phyloP scores from a whole-genome alignment of 2,113 vertebrate species.

The Furnarius figulus region DNA sequence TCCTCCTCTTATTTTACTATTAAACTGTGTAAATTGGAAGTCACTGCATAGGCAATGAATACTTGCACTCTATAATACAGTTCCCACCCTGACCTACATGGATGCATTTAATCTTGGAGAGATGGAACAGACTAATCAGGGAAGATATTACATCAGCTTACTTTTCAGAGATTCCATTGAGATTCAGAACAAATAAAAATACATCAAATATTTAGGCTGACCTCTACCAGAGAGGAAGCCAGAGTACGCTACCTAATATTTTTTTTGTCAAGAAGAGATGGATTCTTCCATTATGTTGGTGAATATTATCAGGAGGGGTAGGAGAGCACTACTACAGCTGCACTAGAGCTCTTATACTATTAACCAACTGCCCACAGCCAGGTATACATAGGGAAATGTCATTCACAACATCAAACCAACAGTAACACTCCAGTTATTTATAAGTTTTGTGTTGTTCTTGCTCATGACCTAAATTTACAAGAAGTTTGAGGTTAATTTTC shows the following conservation, averaged over 20 bases:
- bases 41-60: not conserved
- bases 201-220: not conserved
- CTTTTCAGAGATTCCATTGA: not conserved
- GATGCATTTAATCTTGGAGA: not conserved
- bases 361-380: not conserved
- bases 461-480: constrained; percentile 17
- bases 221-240: not conserved
- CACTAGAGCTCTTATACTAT: not conserved
- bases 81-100: not conserved
- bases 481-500: not conserved
- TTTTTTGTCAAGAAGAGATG: not conserved
- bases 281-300: not conserved
- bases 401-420: not conserved
- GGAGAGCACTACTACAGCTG: not conserved
- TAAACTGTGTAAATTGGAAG: not conserved
- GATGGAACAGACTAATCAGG: not conserved
- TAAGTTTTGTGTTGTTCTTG: not conserved
- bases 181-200: not conserved
- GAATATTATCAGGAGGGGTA: not conserved
- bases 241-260: not conserved
- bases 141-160: not conserved
- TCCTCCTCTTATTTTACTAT: not conserved
- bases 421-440: not conserved
- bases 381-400: not conserved
- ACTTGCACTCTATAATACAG: not conserved